phyloP scores from a whole-genome alignment of 2,797 vertebrate genomes.

The Lophotriccus pileatus region DNA sequence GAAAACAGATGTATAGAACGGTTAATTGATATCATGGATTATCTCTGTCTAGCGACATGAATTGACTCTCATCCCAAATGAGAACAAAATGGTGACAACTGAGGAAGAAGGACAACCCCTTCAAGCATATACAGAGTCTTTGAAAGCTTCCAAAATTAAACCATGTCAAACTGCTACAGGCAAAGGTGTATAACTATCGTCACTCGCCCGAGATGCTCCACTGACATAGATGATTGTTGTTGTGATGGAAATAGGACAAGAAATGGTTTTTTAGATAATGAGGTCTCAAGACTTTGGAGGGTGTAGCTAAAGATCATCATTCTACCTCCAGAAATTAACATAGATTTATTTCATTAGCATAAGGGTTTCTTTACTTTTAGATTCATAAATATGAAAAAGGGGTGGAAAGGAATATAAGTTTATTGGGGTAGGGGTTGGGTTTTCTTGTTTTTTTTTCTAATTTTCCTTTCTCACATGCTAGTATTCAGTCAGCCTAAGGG shows the following conservation, averaged over 20 bases:
- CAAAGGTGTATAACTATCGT: neutral
- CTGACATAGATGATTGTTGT: neutral
- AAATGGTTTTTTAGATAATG: neutral
- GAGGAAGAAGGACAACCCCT: neutral
- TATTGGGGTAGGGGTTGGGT: neutral
- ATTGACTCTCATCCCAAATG: neutral
- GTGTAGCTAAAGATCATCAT: neutral
- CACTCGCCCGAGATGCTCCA: accelerated
- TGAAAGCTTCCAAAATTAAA: conserved; percentile 8
- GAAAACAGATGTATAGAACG: neutral
- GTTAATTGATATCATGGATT: neutral
- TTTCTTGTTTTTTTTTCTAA: neutral
- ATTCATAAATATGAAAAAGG: neutral
- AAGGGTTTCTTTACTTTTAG: neutral
- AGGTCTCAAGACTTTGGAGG: neutral
- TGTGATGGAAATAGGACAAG: neutral
- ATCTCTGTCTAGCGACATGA: neutral
- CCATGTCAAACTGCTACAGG: neutral
- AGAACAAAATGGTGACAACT: neutral
- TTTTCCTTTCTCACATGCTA: conserved; percentile 15
- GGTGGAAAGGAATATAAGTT: neutral
- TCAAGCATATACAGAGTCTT: neutral
- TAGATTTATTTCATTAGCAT: neutral
- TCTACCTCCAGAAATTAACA: neutral
- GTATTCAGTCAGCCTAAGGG: neutral